Base-by-base conservation (phyloP, 1,140 invertebrate species). In the Agrypnia vestita region DNA sequence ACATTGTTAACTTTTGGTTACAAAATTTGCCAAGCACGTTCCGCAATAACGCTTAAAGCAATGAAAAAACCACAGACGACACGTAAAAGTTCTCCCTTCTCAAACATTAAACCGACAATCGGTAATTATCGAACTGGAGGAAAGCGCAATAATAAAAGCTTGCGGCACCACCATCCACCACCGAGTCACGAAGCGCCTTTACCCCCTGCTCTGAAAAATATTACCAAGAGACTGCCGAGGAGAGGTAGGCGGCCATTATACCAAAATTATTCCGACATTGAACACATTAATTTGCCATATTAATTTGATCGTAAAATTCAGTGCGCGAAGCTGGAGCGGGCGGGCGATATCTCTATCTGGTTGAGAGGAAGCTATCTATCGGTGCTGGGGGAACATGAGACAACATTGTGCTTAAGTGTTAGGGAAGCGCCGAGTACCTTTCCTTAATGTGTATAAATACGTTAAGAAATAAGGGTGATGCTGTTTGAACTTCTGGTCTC, bases 221-320 rank as follows among this genome's bases (percentile, higher is more conserved):
- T 64, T 53, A 49, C 74, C 51, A 51, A 73, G 44, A 67, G 64
- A 72, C 76, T 69, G 61, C 35, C 43, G 35, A 62, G 62, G 64
- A 47, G 53, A 74, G 77, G 77, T 76, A 74, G 81, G 62, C 53
- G 78, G 75, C 81, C 78, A 82, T 82, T 82, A 80, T 69, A 78
- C 56, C 73, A 49, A 83, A 83, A 83, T 83, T 83, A 83, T 83
- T 80, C 82, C 82, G 82, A 83, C 82, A 80, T 69, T 79, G 76
- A 86, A 88, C 87, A 87, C 88, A 89, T 90, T 90, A 90, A 90
- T 90, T 90, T 90, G 89, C 87, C 87, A 90, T 90, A 90, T 90
- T 90, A 90, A 90, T 90, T 89, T 89, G 85, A 87, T 86, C 85
- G 89, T 89, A 90, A 90, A 90, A 90, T 88, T 89, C 80, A 82